phyloP scores from a whole-genome alignment of 2,888 invertebrate genomes.

The Drosophila putrida region DNA sequence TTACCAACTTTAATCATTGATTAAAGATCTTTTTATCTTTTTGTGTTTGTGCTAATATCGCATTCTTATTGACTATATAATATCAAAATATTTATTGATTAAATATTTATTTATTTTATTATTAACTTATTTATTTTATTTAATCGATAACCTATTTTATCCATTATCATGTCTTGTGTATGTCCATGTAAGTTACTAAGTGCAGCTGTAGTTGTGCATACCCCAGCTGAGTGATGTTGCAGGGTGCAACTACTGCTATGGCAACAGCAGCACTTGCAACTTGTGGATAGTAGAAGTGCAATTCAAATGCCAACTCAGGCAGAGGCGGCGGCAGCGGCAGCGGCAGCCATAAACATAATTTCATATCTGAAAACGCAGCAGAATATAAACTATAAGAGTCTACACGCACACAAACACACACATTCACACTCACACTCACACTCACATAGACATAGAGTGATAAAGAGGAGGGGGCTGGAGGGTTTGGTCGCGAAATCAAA shows the following conservation, averaged over 20 bases:
- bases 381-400: conserved; percentile 63
- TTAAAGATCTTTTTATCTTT: too few relatives aligned
- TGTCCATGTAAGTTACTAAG: too few relatives aligned
- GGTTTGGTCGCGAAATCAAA: conserved; percentile 69
- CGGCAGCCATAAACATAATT: conserved; percentile 75
- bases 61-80: too few relatives aligned
- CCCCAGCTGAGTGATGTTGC: not conserved
- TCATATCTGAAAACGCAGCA: conserved; percentile 75
- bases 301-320: conserved; percentile 67
- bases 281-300: conserved; percentile 73
- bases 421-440: conserved; percentile 24
- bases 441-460: not conserved
- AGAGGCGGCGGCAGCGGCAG: conserved; percentile 10
- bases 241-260: conserved; percentile 30
- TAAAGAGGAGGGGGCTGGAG: conserved; percentile 20
- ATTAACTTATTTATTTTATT: too few relatives aligned
- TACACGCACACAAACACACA: conserved; percentile 15
- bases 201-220: conserved; percentile 1
- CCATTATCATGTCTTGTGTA: too few relatives aligned
- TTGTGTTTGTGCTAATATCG: too few relatives aligned
- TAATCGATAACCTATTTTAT: too few relatives aligned
- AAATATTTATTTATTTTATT: too few relatives aligned
- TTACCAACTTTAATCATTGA: too few relatives aligned
- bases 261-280: conserved; percentile 64
- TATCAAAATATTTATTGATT: too few relatives aligned